These are phyloP conservation scores for Lasioglossum oenotherae DNA, from an alignment of 2,888 invertebrate genomes.

Conservation along the genomic window DNA sequence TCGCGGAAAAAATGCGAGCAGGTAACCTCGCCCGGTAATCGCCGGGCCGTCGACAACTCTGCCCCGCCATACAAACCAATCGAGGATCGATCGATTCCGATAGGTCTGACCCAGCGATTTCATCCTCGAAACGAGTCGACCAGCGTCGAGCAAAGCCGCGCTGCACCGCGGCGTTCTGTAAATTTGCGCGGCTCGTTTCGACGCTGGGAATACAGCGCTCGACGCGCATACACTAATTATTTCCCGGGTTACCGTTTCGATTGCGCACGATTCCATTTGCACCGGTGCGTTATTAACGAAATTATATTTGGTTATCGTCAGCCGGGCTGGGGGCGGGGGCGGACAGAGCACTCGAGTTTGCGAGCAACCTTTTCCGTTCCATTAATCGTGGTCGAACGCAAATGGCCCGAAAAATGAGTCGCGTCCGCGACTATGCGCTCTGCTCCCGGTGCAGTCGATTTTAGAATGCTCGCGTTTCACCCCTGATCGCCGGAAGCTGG, in stretches of 20 bases:
- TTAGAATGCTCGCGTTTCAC: not conserved
- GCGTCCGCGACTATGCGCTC: not conserved
- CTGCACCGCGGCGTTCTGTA: conserved; percentile 21
- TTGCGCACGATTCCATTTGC: conserved; percentile 49
- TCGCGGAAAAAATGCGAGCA: not conserved
- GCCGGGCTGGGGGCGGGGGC: not conserved
- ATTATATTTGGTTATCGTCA: conserved; percentile 45
- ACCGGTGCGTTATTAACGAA: conserved; percentile 54
- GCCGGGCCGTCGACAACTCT: not conserved
- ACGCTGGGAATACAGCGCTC: conserved; percentile 18
- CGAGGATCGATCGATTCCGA: conserved; percentile 33
- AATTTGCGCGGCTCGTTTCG: conserved; percentile 38
- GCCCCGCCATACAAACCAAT: not conserved
- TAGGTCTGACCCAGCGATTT: not conserved
- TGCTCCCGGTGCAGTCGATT: not conserved
- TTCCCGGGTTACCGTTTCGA: conserved; percentile 27
- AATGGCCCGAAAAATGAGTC: conserved; percentile 34
- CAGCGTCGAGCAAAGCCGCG: conserved; percentile 8
- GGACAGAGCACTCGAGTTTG: conserved; percentile 12
- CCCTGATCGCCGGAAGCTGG: not conserved
- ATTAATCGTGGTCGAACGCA: conserved; percentile 28
- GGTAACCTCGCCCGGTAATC: conserved; percentile 1
- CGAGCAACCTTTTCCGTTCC: conserved; percentile 30
- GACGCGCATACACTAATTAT: conserved; percentile 39
- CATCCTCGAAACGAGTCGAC: not conserved